Percentiles rank a stretch among this genome's conserved stretches.
Conservation (phyloP, 2,797 vertebrate genomes). For the Coluber constrictor region DNA sequence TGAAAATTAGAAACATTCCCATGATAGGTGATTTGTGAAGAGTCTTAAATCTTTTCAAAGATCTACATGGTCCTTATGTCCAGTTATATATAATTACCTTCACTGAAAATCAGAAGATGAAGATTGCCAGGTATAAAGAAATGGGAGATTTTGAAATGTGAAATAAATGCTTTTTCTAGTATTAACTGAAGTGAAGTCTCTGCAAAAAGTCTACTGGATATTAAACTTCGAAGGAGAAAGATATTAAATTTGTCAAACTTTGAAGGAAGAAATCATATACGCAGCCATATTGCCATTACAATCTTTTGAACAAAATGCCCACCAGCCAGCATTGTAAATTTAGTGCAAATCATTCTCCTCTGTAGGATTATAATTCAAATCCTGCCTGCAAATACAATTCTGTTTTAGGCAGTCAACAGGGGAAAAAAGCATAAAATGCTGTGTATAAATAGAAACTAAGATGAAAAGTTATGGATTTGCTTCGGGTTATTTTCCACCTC, state of each 20-base stretch:
- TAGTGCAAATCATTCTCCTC: slow-evolving; percentile 9
- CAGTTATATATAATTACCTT: background rate
- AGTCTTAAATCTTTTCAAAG: background rate
- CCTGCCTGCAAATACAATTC: slow-evolving; percentile 29
- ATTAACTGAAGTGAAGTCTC: background rate
- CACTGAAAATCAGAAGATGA: background rate
- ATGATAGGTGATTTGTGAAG: background rate
- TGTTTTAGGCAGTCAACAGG: background rate
- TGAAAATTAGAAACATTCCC: background rate
- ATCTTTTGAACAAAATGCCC: background rate
- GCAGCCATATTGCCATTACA: background rate
- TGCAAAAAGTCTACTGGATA: background rate
- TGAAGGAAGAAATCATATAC: background rate
- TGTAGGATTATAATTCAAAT: slow-evolving; percentile 26
- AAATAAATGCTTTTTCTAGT: background rate
- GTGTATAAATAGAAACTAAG: slow-evolving; percentile 3
- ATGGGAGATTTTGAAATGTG: background rate
- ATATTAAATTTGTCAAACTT: background rate
- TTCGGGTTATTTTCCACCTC: background rate
- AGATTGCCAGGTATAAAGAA: background rate
- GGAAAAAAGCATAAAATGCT: slow-evolving; percentile 3
- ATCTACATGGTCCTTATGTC: background rate
- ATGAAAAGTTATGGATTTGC: slow-evolving; percentile 28
- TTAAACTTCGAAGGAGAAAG: background rate
- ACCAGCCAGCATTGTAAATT: background rate